Percentiles rank a stretch among this genome's conserved stretches.
These are phyloP conservation scores for Actias luna DNA, from an alignment of 2,888 invertebrate genomes.

Conservation along the genomic window DNA sequence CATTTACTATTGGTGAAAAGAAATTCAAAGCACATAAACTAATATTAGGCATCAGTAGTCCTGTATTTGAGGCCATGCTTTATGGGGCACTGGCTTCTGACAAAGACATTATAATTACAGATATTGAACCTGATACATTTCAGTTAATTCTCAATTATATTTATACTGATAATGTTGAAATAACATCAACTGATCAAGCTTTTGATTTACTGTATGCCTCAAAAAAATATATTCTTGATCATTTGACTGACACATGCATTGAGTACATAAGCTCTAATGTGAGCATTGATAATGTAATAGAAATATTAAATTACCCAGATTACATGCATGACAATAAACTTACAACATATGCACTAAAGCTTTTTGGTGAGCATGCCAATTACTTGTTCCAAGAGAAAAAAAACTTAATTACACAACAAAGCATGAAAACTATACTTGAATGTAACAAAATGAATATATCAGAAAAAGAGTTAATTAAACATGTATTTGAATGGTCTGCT, in stretches of 20 bases:
- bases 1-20: constrained; percentile 76
- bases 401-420: constrained; percentile 70
- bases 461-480: constrained; percentile 77
- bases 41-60: constrained; percentile 84
- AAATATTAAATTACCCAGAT: constrained; percentile 83
- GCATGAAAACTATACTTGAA: constrained; percentile 74
- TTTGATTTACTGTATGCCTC: constrained; percentile 84
- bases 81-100: constrained; percentile 82
- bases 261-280: constrained; percentile 78
- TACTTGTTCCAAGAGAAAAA: constrained; percentile 77
- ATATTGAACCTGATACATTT: constrained; percentile 83
- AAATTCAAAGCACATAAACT: constrained; percentile 83
- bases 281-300: constrained; percentile 80
- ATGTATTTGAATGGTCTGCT: constrained; percentile 80
- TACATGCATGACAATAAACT: constrained; percentile 79
- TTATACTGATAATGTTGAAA: constrained; percentile 81
- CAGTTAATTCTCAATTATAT: constrained; percentile 83
- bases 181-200: constrained; percentile 81
- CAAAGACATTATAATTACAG: constrained; percentile 76
- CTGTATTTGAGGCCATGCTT: constrained; percentile 86
- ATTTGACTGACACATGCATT: constrained; percentile 75
- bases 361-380: constrained; percentile 80
- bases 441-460: constrained; percentile 74
- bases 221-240: constrained; percentile 84
- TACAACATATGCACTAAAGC: constrained; percentile 74